Evolutionary conservation across 2,113 vertebrate species (phyloP).

Genomic region (Lichenostomus cassidix): DNA sequence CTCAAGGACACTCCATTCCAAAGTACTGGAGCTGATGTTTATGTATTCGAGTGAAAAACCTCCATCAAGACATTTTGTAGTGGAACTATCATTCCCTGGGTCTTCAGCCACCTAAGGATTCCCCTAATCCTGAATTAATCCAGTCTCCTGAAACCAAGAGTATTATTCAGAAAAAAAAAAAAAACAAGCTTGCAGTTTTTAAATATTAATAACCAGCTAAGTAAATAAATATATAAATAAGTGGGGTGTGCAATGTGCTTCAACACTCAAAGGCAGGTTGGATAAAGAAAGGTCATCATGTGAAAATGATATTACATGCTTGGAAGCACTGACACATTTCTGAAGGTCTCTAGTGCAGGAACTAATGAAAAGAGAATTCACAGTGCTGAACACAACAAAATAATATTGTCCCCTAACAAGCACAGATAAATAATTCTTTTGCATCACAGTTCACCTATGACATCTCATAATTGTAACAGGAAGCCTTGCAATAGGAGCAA

Average conservation of each 20-base stretch:
- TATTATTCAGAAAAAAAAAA: background rate
- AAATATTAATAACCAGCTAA: background rate
- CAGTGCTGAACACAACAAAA: background rate
- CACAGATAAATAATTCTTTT: background rate
- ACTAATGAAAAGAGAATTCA: background rate
- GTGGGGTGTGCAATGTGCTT: accelerated
- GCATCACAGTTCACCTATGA: background rate
- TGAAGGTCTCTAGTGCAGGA: background rate
- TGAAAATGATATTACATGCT: background rate
- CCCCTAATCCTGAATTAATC: background rate
- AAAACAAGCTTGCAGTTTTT: background rate
- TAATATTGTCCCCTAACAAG: background rate
- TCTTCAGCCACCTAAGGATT: background rate
- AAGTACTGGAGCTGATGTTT: background rate
- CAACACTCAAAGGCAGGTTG: background rate
- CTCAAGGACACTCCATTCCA: background rate
- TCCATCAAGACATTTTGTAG: background rate
- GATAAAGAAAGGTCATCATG: background rate
- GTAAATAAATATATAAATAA: background rate
- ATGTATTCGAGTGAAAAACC: background rate
- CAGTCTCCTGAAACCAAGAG: background rate
- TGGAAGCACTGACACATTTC: background rate
- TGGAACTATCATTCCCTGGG: background rate
- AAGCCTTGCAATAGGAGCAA: background rate
- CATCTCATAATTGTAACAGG: background rate